Evolutionary conservation across 2,797 vertebrate genomes (phyloP).

Genomic region (Peromyscus melanophrys): DNA sequence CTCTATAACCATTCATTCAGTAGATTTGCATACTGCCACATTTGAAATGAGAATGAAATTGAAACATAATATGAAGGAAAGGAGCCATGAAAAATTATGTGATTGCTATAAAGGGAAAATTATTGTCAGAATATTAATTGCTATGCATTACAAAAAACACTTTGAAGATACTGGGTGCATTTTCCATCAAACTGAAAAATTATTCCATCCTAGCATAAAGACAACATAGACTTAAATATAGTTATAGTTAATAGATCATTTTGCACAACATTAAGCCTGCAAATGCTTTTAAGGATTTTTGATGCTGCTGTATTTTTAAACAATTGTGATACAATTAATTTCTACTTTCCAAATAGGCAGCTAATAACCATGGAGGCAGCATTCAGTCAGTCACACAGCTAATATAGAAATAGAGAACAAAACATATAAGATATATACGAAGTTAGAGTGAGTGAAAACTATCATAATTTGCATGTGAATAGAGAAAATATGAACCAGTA

Average conservation of each 20-base stretch:
- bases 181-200: slow-evolving; percentile 67
- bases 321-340: slow-evolving; percentile 59
- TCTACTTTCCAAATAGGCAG: not conserved
- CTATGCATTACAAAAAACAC: slow-evolving; percentile 59
- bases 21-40: not conserved
- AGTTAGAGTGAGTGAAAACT: not conserved
- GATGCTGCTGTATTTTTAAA: slow-evolving; percentile 73
- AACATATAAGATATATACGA: not conserved
- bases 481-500: not conserved
- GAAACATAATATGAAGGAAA: slow-evolving; percentile 37
- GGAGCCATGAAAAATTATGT: slow-evolving; percentile 8
- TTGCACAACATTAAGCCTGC: slow-evolving; percentile 71
- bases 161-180: slow-evolving; percentile 39
- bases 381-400: not conserved
- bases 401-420: not conserved
- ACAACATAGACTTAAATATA: slow-evolving; percentile 62
- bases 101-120: slow-evolving; percentile 43
- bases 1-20: not conserved
- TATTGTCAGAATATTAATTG: slow-evolving; percentile 68
- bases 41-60: slow-evolving; percentile 20
- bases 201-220: slow-evolving; percentile 50
- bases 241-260: slow-evolving; percentile 68
- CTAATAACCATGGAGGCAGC: slow-evolving; percentile 21
- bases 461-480: not conserved
- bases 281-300: slow-evolving; percentile 74